These are phyloP conservation scores for Bubo bubo DNA, from an alignment of 2,113 vertebrate genomes.

Conservation along the genomic window DNA sequence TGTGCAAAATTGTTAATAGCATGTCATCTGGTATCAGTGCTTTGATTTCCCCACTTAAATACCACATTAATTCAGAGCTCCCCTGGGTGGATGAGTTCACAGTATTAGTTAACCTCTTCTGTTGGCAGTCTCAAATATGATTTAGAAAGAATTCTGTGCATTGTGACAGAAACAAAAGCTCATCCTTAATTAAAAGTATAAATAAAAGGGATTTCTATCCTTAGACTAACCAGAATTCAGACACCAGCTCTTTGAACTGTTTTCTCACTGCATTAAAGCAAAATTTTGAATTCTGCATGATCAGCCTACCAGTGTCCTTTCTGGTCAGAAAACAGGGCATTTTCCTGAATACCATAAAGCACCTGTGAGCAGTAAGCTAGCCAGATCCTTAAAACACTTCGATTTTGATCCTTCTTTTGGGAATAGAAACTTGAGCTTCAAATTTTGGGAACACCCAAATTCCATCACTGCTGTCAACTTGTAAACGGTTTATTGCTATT, in stretches of 20 bases:
- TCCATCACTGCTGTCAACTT: not conserved
- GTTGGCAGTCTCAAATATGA: not conserved
- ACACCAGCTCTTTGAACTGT: not conserved
- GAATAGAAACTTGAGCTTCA: not conserved
- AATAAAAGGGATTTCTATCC: not conserved
- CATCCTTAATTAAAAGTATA: slow-evolving; percentile 16
- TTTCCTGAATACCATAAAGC: not conserved
- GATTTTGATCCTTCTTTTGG: not conserved
- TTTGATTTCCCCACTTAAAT: slow-evolving; percentile 39
- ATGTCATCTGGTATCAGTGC: slow-evolving; percentile 16
- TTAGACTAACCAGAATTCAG: not conserved
- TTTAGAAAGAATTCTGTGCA: not conserved
- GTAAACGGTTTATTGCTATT: not conserved
- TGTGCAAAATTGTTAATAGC: not conserved
- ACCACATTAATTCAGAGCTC: slow-evolving; percentile 30
- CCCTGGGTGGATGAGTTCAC: slow-evolving; percentile 7
- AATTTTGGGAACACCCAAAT: not conserved
- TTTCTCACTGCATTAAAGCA: not conserved
- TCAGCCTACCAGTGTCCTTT: not conserved
- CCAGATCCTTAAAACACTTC: not conserved
- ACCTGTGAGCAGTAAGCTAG: not conserved
- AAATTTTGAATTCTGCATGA: not conserved
- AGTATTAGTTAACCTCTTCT: slow-evolving; percentile 38
- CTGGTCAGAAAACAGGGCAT: not conserved
- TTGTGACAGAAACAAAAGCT: slow-evolving; percentile 15